Base-by-base conservation (phyloP, 2,113 vertebrate species). In the Romanogobio albipinnatus region DNA sequence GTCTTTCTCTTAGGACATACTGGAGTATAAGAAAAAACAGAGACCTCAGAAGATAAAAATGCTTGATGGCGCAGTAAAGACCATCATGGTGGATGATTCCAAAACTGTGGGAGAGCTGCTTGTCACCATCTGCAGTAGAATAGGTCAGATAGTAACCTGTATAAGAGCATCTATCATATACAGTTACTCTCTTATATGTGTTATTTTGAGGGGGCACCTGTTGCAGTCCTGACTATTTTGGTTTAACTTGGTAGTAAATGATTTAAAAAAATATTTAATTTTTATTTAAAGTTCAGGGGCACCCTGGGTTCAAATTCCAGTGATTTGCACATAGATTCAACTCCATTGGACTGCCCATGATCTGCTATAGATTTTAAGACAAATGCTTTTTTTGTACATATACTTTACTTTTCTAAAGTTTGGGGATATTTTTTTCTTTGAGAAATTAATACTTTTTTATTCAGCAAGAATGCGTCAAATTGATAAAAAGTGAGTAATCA, bases 1-100 rank as follows among this genome's bases (percentile, higher is more conserved):
- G 26, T 84, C 22, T 68, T 75, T 81, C 73, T 33, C 36, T n/a
- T 62, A 99, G 98, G 98, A 99, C 90, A 90, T 99, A 82, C 84
- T 99, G 92, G 98, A 99, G 88, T 99, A 99, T 89, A 99, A 99
- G 93, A 99, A 97, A 94, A 99, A 99, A 82, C 97, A 99, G 86
- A 94, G 97, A 87, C 98, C 98, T 7, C 98, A 98, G 90, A 99
- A 98, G 91, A 97, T 99, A 85, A 96, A 97, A 64, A 99, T 99
- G 98, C 91, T 99, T 89, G 98, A 99, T 75, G 97, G 98, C 0
- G 95, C 97, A 0, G 94, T 99, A 64, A 99, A 99, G 91, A 99
- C 98, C 2, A 96, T 99, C 76, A 98, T 99, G 98, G 97, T 99
- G 91, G 98, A 99, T 4, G 98, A 99, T 90, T 99, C 98, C 0